Conservation (phyloP, 2,113 vertebrate species). For the Archocentrus centrarchus region DNA sequence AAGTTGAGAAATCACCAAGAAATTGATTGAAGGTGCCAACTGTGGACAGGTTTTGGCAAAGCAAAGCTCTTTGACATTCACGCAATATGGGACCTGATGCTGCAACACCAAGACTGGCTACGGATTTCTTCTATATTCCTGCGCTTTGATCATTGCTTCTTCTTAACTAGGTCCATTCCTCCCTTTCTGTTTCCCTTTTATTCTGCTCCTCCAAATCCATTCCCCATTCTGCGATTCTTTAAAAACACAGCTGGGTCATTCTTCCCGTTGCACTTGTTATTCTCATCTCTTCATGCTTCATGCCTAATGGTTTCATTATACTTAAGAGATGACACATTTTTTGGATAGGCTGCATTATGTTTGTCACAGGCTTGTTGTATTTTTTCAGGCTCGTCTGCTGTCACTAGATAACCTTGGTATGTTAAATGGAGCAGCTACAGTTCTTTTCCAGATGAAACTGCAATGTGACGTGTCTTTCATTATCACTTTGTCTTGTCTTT, state of each 20-base stretch:
- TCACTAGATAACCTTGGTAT: constrained; percentile 67
- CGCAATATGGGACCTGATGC: constrained; percentile 21
- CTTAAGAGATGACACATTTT: constrained; percentile 56
- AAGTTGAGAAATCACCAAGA: constrained; percentile 54
- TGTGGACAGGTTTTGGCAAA: not conserved
- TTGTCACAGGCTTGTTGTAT: constrained; percentile 44
- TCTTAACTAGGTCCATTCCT: constrained; percentile 35
- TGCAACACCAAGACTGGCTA: not conserved
- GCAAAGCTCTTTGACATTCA: constrained; percentile 28
- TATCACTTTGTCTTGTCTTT: constrained; percentile 55
- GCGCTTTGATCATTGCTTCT: constrained; percentile 42
- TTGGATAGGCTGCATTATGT: constrained; percentile 56
- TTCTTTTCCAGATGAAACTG: constrained; percentile 53
- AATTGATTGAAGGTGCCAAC: constrained; percentile 45
- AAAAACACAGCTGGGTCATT: constrained; percentile 57
- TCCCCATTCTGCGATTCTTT: constrained; percentile 3
- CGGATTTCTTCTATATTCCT: constrained; percentile 17
- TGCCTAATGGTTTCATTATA: constrained; percentile 58
- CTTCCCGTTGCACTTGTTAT: constrained; percentile 41
- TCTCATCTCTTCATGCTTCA: constrained; percentile 61
- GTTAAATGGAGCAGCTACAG: constrained; percentile 58
- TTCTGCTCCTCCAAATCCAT: constrained; percentile 24
- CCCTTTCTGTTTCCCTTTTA: constrained; percentile 39
- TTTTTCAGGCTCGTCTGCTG: constrained; percentile 33
- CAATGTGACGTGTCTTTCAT: constrained; percentile 54